Evolutionary conservation across 2,888 invertebrate species (phyloP), one percentile per base, ranked within the genome.

Genomic region (Mimumesa dahlbomi): DNA sequence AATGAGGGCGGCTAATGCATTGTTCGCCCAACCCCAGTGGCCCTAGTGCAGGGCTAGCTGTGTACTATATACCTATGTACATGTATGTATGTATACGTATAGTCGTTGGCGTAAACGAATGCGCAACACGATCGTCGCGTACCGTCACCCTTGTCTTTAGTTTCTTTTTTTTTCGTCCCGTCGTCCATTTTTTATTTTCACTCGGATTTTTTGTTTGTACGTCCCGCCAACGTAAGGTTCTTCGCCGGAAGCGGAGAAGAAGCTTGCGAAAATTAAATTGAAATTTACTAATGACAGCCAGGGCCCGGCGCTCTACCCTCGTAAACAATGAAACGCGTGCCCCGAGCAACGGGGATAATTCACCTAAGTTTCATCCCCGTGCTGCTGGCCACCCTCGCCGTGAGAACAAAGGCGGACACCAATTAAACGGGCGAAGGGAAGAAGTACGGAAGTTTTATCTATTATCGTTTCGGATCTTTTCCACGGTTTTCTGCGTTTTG

Each of bases 1-100:
- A 84, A 82, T 81, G 81, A 83, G 82, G 74, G 67, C 62, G 69
- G 70, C 73, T 80, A 79, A 81, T 79, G 75, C 68, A 77, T 81
- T 78, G 79, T 78, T 76, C 78, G 46, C 42, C 22, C 29, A 48
- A 57, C 9, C 34, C 49, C 16, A 48, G 59, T 46, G 62, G 31
- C 48, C 7, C 21, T 40, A 34, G 43, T 52, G 29, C 42, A 56
- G 14, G 48, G 14, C 48, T n/a, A n/a, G n/a, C n/a, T n/a, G n/a
- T n/a, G n/a, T n/a, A n/a, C n/a, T n/a, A n/a, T n/a, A n/a, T n/a
- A n/a, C n/a, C n/a, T n/a, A n/a, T n/a, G n/a, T n/a, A n/a, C n/a
- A n/a, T n/a, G n/a, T n/a, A n/a, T n/a, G n/a, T n/a, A n/a, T n/a
- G n/a, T n/a, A n/a, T n/a, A n/a, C n/a, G n/a, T n/a, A n/a, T n/a